These are phyloP conservation scores for Scatophagus argus DNA, from an alignment of 2,113 vertebrate genomes.

Conservation along the genomic window DNA sequence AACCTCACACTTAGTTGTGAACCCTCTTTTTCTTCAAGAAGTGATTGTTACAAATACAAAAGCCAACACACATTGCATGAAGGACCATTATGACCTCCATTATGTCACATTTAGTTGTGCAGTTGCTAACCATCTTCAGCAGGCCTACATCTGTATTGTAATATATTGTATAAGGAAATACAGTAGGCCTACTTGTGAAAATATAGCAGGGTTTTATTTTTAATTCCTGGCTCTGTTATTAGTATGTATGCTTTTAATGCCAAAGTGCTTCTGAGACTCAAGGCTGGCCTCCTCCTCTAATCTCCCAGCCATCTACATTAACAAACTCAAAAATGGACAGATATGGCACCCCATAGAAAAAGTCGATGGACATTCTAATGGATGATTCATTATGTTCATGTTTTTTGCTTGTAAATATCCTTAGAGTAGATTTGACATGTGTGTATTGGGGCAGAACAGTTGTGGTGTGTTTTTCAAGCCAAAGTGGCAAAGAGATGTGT, in stretches of 20 bases:
- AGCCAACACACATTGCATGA: background rate
- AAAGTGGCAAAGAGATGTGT: constrained; percentile 23
- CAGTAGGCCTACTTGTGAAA: constrained; percentile 21
- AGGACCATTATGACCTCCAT: background rate
- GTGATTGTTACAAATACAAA: background rate
- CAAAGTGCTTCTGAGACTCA: constrained; percentile 41
- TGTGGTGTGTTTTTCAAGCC: constrained; percentile 13
- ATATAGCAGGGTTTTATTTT: background rate
- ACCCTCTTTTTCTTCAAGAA: background rate
- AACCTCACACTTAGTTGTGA: background rate
- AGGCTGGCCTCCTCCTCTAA: constrained; percentile 18
- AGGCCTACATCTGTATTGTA: background rate
- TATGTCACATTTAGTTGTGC: background rate
- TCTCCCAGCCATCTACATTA: constrained; percentile 38
- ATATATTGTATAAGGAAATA: constrained; percentile 4
- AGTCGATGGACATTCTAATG: constrained; percentile 54
- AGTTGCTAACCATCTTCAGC: background rate
- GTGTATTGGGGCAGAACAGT: constrained; percentile 16
- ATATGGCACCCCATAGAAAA: constrained; percentile 28
- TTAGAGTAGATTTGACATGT: constrained; percentile 17
- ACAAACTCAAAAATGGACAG: constrained; percentile 39
- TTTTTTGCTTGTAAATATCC: constrained; percentile 43
- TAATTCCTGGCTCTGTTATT: constrained; percentile 32
- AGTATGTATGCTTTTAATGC: constrained; percentile 43
- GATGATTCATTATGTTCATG: constrained; percentile 49